Evolutionary conservation across 2,113 vertebrate genomes (phyloP), one percentile per base, ranked within the genome.

Genomic region (Hemicordylus capensis): DNA sequence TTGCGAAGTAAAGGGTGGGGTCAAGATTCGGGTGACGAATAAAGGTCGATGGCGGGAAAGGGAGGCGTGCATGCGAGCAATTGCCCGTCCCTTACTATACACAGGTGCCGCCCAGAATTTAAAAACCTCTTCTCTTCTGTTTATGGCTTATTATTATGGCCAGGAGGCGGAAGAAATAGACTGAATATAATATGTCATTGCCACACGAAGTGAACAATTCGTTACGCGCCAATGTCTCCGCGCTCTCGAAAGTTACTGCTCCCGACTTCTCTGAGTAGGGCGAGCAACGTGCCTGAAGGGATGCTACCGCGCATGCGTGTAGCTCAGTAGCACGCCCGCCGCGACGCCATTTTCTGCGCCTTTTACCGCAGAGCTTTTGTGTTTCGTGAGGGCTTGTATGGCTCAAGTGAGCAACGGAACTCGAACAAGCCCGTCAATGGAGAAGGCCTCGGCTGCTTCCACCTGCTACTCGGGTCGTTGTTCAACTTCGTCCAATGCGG

Each of bases 401-500:
- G n/a, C 6, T 0, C 15, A 10, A 28, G 4, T 0, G 0, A 12
- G 9, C 0, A 2, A 15, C 8, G 1, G 1, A 22, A 59, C 1
- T 8, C 1, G 12, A 10, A 39, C 0, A 1, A 4, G 59, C 42
- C 0, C 0, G 0, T 1, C 12, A 4, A 22, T 4, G n/a, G 37
- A 1, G 2, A 20, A 0, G 0, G 1, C 0, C 0, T 42, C 82
- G 0, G 70, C 56, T 4, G 4, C 58, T 3, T 92, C 91, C 0
- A 88, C 1, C 1, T 83, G 85, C 2, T 89, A 28, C 1, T 22
- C 73, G 22, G 89, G 59, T 14, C 83, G 28, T 1, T 56, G 26
- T 69, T 91, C 91, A 1, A 92, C 90, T 58, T 46, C 87, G 26
- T 34, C 91, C 1, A n/a, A 69, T 2, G 46, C 0, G n/a, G 87